These are phyloP conservation scores for Tenthredo scrophulariae DNA, from an alignment of 2,888 invertebrate species.

Conservation along the genomic window DNA sequence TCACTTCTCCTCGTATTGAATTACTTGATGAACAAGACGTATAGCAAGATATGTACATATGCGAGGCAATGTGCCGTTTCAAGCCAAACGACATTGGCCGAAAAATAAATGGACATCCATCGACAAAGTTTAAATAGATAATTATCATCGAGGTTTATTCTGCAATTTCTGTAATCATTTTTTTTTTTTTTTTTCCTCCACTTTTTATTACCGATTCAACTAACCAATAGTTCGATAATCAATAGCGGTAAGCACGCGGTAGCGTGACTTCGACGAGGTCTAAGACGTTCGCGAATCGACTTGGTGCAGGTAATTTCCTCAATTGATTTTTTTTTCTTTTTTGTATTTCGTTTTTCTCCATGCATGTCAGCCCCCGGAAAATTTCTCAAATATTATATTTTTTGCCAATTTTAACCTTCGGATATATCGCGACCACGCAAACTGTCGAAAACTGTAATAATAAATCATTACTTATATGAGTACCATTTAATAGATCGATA, in stretches of 20 bases:
- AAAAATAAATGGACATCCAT: no score
- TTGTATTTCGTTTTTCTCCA: neutral
- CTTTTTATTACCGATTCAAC: neutral
- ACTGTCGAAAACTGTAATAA: neutral
- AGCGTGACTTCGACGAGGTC: slow-evolving; percentile 1
- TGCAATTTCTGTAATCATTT: neutral
- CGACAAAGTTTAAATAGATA: no score
- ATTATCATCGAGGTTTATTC: no score
- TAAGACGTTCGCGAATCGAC: neutral
- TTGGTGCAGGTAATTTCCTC: neutral
- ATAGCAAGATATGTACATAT: no score
- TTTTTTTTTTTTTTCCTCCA: neutral
- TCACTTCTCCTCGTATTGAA: neutral
- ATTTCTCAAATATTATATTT: neutral
- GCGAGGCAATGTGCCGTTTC: neutral
- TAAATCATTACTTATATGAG: neutral
- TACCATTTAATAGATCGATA: slow-evolving; percentile 1
- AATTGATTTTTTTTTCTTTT: neutral
- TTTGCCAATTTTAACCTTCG: no score
- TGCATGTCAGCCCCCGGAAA: neutral
- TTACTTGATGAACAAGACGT: neutral
- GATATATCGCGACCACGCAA: no score
- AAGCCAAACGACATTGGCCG: neutral
- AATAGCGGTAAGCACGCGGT: neutral
- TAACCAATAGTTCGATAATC: slow-evolving; percentile 1